These are phyloP conservation scores for Gymnothorax javanicus DNA, from an alignment of 2,797 vertebrate genomes.

Conservation along the genomic window DNA sequence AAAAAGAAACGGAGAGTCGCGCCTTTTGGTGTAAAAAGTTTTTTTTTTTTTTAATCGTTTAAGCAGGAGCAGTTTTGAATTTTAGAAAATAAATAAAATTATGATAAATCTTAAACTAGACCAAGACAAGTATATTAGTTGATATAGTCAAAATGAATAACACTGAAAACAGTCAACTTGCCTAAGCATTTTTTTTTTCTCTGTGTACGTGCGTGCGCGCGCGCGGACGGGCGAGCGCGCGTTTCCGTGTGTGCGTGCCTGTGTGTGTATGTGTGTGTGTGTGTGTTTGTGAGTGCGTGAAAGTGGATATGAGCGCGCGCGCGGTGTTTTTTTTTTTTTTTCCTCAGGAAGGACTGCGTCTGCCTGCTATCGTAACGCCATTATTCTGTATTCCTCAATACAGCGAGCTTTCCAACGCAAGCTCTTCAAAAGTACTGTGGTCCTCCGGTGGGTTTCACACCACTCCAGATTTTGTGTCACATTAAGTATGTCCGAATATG, in stretches of 20 bases:
- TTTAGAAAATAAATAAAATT: not conserved
- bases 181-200: not conserved
- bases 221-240: not conserved
- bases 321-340: slow-evolving; percentile 3
- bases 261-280: not conserved
- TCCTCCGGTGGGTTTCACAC: not conserved
- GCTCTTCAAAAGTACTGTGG: not conserved
- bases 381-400: not conserved
- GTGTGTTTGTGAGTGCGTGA: not conserved
- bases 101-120: not conserved
- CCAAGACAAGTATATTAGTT: not conserved
- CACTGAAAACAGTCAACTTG: not conserved
- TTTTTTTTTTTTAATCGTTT: not conserved
- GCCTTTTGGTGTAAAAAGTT: slow-evolving; percentile 17
- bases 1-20: not conserved
- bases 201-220: not conserved
- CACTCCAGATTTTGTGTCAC: not conserved
- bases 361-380: not conserved
- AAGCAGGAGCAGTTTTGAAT: not conserved
- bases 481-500: slow-evolving; percentile 2
- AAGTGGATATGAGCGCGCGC: not conserved
- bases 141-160: not conserved
- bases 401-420: not conserved
- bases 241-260: not conserved
- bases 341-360: slow-evolving; percentile 9